Evolutionary conservation across 2,113 vertebrate genomes (phyloP).

Genomic region (Phylloscopus trochilus): DNA sequence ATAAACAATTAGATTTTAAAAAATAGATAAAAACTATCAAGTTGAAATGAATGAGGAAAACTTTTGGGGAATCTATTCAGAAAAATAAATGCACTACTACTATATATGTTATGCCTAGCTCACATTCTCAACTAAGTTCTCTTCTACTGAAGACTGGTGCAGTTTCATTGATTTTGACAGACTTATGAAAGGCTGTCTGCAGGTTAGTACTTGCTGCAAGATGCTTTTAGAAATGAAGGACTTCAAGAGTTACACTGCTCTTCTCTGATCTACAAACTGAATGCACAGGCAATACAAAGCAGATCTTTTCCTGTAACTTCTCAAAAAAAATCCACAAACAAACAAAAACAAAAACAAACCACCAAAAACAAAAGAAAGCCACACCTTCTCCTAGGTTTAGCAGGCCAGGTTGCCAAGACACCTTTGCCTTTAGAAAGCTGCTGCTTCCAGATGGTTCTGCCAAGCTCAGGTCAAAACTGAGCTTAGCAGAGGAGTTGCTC

Average conservation of each 20-base stretch:
- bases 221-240: background rate
- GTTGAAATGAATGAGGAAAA: background rate
- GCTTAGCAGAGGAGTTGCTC: background rate
- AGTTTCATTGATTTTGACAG: background rate
- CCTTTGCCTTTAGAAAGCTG: background rate
- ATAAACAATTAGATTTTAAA: background rate
- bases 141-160: background rate
- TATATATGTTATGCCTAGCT: background rate
- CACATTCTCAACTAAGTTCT: background rate
- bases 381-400: background rate
- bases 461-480: background rate
- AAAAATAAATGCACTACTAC: background rate
- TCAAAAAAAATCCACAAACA: background rate
- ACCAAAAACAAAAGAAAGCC: background rate
- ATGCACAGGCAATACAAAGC: background rate
- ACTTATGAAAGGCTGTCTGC: background rate
- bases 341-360: background rate
- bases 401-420: background rate
- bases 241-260: background rate
- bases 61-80: background rate
- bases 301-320: background rate
- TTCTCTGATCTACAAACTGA: background rate
- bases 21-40: background rate
- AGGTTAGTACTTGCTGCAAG: background rate
- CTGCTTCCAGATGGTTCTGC: background rate